Evolutionary conservation across 2,888 invertebrate genomes (phyloP).

Genomic region (Ormia ochracea): DNA sequence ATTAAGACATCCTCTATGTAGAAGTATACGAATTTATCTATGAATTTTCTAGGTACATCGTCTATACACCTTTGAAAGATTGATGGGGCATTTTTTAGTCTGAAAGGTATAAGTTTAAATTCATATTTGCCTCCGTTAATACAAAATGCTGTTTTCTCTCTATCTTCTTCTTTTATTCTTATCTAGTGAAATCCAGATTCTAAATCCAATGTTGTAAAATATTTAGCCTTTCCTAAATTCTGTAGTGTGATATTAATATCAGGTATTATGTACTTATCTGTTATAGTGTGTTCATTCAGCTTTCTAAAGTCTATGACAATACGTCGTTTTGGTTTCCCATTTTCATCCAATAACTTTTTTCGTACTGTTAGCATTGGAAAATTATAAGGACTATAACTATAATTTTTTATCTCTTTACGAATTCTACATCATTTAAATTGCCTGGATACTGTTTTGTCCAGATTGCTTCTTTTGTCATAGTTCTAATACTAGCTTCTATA

Average conservation of each 20-base stretch:
- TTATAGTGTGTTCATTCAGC: slow-evolving; percentile 20
- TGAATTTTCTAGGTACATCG: not conserved
- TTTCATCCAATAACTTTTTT: slow-evolving; percentile 18
- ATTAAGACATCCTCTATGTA: not conserved
- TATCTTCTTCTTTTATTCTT: not conserved
- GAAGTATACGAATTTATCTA: not conserved
- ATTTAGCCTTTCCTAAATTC: slow-evolving; percentile 1
- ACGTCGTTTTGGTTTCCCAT: slow-evolving; percentile 17
- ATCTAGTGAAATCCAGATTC: too few relatives aligned
- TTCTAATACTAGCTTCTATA: slow-evolving; percentile 3
- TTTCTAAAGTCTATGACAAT: slow-evolving; percentile 31
- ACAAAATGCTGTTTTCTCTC: slow-evolving; percentile 13
- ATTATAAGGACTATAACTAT: slow-evolving; percentile 26
- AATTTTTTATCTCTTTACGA: slow-evolving; percentile 13
- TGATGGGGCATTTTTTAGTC: not conserved
- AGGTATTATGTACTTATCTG: slow-evolving; percentile 15
- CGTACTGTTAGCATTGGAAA: not conserved
- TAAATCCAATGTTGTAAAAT: too few relatives aligned
- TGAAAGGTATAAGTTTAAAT: not conserved
- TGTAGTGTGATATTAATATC: slow-evolving; percentile 7
- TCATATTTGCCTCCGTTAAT: not conserved
- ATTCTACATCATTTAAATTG: not conserved
- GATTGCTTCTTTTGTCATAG: not conserved
- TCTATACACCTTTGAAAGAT: not conserved
- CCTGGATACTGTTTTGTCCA: slow-evolving; percentile 4